phyloP scores from a whole-genome alignment of 2,888 invertebrate species.

The Adela reaumurella region DNA sequence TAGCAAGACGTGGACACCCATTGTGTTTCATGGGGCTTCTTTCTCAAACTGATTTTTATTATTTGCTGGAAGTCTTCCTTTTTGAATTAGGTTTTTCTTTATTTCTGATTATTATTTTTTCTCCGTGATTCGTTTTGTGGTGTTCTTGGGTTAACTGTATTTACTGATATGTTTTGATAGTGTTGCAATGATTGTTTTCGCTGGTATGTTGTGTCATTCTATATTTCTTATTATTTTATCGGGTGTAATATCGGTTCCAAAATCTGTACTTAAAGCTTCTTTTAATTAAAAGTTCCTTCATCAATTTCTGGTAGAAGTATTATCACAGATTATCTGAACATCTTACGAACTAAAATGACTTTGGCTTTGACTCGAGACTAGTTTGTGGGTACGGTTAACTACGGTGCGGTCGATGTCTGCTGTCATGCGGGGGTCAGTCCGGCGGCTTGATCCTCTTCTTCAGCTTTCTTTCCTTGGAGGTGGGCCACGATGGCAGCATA shows the following conservation, averaged over 20 bases:
- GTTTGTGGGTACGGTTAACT: slow-evolving; percentile 10
- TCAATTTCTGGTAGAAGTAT: not conserved
- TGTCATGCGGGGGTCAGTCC: slow-evolving; percentile 24
- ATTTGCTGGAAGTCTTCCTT: too few species aligned
- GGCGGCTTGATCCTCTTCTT: slow-evolving; percentile 43
- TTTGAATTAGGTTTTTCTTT: too few species aligned
- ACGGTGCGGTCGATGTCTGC: slow-evolving; percentile 9
- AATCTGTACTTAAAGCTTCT: too few species aligned
- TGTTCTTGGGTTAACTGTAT: too few species aligned
- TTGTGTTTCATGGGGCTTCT: slow-evolving; percentile 31
- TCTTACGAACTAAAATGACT: slow-evolving; percentile 4
- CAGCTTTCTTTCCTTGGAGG: slow-evolving; percentile 20
- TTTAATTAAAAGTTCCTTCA: slow-evolving; percentile 14
- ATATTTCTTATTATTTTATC: too few species aligned
- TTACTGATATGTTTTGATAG: too few species aligned
- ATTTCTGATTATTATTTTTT: too few species aligned
- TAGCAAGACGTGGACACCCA: slow-evolving; percentile 72
- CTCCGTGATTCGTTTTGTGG: too few species aligned
- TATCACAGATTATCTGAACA: slow-evolving; percentile 2
- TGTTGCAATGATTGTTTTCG: too few species aligned
- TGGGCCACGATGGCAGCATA: slow-evolving; percentile 28
- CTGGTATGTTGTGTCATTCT: too few species aligned
- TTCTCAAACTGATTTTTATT: too few species aligned
- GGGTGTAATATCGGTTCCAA: too few species aligned
- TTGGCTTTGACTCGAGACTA: slow-evolving; percentile 20